Base-by-base conservation (phyloP, 2,888 invertebrate genomes). In the Ptycholaimellus sp. region DNA sequence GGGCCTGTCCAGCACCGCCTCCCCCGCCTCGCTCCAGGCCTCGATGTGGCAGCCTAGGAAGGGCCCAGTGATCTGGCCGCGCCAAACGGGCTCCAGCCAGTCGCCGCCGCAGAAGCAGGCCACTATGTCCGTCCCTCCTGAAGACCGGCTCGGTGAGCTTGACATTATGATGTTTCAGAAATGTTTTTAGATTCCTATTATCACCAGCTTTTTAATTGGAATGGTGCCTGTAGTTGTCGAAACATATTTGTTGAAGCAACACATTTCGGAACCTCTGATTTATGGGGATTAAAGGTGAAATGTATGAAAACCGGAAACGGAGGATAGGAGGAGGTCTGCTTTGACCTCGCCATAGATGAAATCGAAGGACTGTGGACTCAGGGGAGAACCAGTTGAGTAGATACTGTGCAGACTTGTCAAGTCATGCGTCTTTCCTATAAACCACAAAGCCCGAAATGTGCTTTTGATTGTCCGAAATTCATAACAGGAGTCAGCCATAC, bases 71-170 rank as follows among this genome's bases (percentile, higher is more conserved):
- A 30, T 30, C 17, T 69, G 66, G n/a, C 69, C 69, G 25, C 58
- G 50, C 45, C 62, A 55, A 9, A 69, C 68, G 3, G 68, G 67
- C 11, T 65, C 48, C 16, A 57, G 60, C 42, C 62, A 57, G 46
- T 63, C 64, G 39, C 61, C 61, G 16, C 68, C 68, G 54, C 66
- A 63, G 51, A 69, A 69, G 49, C 67, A 68, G 6, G 65, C 66
- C 41, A 68, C 64, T 33, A 69, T 68, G 48, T 69, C 69, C 4
- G 68, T 69, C 2, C 69, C 69, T 39, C 68, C 68, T 59, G 50
- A 42, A 49, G 52, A 47, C 13, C 48, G 47, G 18, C 44, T 47
- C n/a, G n/a, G n/a, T n/a, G n/a, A n/a, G n/a, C n/a, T n/a, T n/a
- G n/a, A n/a, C 33, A 55, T 49, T 9, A 50, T 44, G 16, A 50